phyloP scores from a whole-genome alignment of 2,888 invertebrate genomes.

The Ctena decussata region DNA sequence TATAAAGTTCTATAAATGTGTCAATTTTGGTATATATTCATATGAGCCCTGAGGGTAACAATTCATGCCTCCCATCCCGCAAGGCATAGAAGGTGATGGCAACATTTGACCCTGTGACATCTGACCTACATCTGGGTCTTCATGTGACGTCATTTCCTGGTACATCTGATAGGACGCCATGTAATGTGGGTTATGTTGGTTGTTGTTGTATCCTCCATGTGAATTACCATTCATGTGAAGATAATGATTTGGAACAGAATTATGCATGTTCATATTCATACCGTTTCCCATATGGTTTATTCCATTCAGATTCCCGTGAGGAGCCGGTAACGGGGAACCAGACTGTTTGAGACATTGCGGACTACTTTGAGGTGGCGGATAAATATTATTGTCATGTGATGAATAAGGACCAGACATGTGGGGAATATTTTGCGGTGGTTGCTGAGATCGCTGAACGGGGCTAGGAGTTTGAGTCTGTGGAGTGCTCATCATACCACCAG shows the following conservation, averaged over 20 bases:
- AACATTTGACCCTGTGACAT: conserved; percentile 71
- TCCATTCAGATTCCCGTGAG: conserved; percentile 50
- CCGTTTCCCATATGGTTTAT: conserved; percentile 57
- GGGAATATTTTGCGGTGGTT: conserved; percentile 38
- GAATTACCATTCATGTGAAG: conserved; percentile 64
- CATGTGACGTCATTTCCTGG: conserved; percentile 69
- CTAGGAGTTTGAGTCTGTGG: conserved; percentile 59
- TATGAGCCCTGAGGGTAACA: conserved; percentile 77
- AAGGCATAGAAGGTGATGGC: conserved; percentile 73
- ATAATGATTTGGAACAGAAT: conserved; percentile 59
- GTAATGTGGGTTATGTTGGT: conserved; percentile 60
- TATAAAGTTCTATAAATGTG: conserved; percentile 74
- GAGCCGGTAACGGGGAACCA: conserved; percentile 63
- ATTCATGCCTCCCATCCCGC: conserved; percentile 73
- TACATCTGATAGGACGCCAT: conserved; percentile 74
- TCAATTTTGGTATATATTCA: conserved; percentile 83
- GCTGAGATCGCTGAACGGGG: conserved; percentile 62
- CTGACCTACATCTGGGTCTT: conserved; percentile 69
- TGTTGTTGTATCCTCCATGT: conserved; percentile 32
- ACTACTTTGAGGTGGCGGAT: conserved; percentile 61
- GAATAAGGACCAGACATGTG: conserved; percentile 52
- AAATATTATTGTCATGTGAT: conserved; percentile 53
- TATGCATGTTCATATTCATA: conserved; percentile 68
- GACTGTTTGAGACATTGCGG: conserved; percentile 65
- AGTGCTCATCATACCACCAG: conserved; percentile 48